Evolutionary conservation across 1,140 invertebrate genomes (phyloP).

Genomic region (Berghia stephanieae): DNA sequence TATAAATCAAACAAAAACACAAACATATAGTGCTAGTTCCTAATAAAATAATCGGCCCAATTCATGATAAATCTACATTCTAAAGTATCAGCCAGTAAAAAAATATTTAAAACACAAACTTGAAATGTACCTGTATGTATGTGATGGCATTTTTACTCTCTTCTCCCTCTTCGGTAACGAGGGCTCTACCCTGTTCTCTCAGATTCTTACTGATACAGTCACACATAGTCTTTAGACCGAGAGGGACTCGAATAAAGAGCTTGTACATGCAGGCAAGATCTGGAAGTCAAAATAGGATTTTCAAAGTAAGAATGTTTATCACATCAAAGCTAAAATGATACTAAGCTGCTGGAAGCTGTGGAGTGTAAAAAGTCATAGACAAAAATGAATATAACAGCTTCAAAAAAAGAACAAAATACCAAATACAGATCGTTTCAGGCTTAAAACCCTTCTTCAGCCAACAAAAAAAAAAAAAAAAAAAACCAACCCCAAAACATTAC

Average conservation of each 20-base stretch:
- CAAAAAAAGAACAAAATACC: too few species aligned
- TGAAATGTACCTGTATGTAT: slow-evolving; percentile 82
- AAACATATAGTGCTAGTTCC: too few species aligned
- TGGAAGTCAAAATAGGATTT: slow-evolving; percentile 40
- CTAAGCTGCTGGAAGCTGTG: too few species aligned
- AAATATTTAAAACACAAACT: neutral
- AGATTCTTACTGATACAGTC: slow-evolving; percentile 94
- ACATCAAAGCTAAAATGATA: too few species aligned
- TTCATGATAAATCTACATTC: neutral
- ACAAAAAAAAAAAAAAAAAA: too few species aligned
- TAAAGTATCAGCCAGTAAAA: neutral
- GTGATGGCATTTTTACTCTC: slow-evolving; percentile 90
- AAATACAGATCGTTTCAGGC: too few species aligned
- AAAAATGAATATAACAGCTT: too few species aligned
- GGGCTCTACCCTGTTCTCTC: slow-evolving; percentile 90
- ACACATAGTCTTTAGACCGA: slow-evolving; percentile 93
- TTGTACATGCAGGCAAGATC: slow-evolving; percentile 99
- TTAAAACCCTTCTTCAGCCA: too few species aligned
- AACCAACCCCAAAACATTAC: too few species aligned
- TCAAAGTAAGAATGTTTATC: neutral
- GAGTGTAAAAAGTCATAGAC: neutral
- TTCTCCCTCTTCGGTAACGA: slow-evolving; percentile 86
- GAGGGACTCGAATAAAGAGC: slow-evolving; percentile 87
- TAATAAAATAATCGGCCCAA: neutral
- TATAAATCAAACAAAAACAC: too few species aligned